These are phyloP conservation scores for Dendroctonus valens DNA, from an alignment of 1,140 invertebrate species.

Conservation along the genomic window DNA sequence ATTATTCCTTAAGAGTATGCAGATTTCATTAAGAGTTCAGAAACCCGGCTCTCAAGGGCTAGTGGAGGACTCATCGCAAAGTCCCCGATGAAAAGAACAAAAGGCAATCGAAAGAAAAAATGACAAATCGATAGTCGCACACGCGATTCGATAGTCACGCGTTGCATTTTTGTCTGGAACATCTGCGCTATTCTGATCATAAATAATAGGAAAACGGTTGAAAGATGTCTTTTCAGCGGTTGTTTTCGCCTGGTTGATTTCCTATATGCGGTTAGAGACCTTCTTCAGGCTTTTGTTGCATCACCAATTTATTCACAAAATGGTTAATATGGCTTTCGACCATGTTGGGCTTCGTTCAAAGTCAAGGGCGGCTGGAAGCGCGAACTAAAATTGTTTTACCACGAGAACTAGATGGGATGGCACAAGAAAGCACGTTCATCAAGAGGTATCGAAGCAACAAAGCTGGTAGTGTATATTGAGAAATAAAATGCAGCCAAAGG, in stretches of 20 bases:
- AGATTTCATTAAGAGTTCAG: too few relatives aligned
- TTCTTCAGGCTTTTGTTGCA: slow-evolving; percentile 34
- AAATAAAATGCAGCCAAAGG: too few relatives aligned
- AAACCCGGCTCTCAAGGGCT: too few relatives aligned
- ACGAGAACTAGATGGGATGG: too few relatives aligned
- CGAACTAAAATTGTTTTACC: too few relatives aligned
- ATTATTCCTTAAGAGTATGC: neutral
- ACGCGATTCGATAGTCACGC: slow-evolving; percentile 38
- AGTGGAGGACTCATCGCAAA: too few relatives aligned
- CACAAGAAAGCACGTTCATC: too few relatives aligned
- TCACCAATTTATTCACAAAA: slow-evolving; percentile 22
- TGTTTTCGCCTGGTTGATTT: slow-evolving; percentile 38
- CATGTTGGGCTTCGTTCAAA: too few relatives aligned
- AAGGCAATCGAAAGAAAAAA: slow-evolving; percentile 28
- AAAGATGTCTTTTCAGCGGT: slow-evolving; percentile 37
- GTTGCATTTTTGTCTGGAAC: slow-evolving; percentile 32
- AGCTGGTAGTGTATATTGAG: too few relatives aligned
- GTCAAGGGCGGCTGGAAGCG: too few relatives aligned
- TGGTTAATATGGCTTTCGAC: too few relatives aligned
- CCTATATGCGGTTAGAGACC: slow-evolving; percentile 36
- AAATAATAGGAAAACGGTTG: slow-evolving; percentile 39
- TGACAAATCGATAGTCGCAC: slow-evolving; percentile 23
- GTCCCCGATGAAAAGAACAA: slow-evolving; percentile 12
- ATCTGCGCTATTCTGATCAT: slow-evolving; percentile 39
- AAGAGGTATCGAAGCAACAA: too few relatives aligned